A percentile compares a stretch with the other conserved stretches of the same genome.
Conservation (phyloP, 2,888 invertebrate genomes). For the Acleris laterana region DNA sequence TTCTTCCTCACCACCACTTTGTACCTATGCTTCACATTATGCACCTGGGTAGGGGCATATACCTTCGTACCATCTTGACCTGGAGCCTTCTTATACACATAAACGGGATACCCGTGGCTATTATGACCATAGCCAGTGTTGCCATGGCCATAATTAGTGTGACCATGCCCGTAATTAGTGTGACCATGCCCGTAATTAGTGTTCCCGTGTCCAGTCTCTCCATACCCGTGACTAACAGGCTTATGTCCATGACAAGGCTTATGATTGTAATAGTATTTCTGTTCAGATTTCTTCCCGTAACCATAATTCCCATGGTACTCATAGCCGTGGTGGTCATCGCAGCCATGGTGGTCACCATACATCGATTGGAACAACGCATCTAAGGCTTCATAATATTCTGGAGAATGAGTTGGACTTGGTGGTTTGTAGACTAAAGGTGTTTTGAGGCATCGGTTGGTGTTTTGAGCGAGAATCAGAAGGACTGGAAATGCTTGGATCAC, state of each 20-base stretch:
- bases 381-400: conserved; percentile 75
- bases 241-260: conserved; percentile 29
- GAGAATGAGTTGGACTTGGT: conserved; percentile 68
- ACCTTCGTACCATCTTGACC: conserved; percentile 49
- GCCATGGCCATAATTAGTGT: conserved; percentile 8
- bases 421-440: conserved; percentile 73
- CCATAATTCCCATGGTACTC: conserved; percentile 38
- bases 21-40: conserved; percentile 61
- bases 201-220: conserved; percentile 16
- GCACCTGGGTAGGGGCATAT: conserved; percentile 64
- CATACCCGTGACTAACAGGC: conserved; percentile 29
- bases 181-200: conserved; percentile 8
- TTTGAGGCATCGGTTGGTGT: conserved; percentile 64
- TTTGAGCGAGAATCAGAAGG: conserved; percentile 71
- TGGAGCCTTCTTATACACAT: conserved; percentile 52
- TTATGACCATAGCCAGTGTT: conserved; percentile 10
- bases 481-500: conserved; percentile 74
- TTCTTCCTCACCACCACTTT: conserved; percentile 69
- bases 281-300: conserved; percentile 44
- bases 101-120: conserved; percentile 3
- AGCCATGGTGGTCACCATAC: conserved; percentile 46
- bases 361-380: conserved; percentile 65
- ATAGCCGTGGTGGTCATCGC: conserved; percentile 32
- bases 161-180: conserved; percentile 8
- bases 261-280: conserved; percentile 28